Base-by-base conservation (phyloP, 1,140 invertebrate species). In the Tetramorium alpestre region DNA sequence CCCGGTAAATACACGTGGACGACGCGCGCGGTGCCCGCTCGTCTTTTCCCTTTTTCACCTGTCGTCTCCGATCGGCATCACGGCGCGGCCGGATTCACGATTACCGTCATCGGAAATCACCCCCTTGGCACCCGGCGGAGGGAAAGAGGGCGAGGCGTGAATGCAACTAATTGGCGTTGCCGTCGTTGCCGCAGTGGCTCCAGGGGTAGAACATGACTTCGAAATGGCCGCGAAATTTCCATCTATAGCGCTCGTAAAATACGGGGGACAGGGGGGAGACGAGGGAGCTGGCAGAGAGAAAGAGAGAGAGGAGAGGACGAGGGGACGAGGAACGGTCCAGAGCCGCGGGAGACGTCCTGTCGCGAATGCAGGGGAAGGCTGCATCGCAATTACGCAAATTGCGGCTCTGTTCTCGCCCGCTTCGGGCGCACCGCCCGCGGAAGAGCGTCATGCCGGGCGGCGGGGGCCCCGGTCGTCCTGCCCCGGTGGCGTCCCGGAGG, bases 331-430 rank as follows among this genome's bases (percentile, higher is more conserved):
- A 3, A 38, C 3, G 65, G 88, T 25, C 47, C 38, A 67, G 81
- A 72, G 86, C 78, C 89, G 89, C 78, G 60, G 78, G 56, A 89
- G 86, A 88, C 65, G 87, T 91, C 91, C 90, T 65, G 69, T 75
- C 86, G 78, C 73, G 41, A 25, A 73, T 51, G 41, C 28, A 28
- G 58, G 62, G 69, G 70, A 81, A 88, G 81, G 77, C 69, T 80
- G 91, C 88, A 94, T 93, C 92, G 92, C 91, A 94, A 94, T 94
- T 94, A 94, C 94, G 94, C 93, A 94, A 94, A 94, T 94, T 94
- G 93, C 93, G 92, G 93, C 92, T 94, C 93, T 92, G 94, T 94
- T 94, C 93, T 94, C 93, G 94, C 94, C 93, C 93, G 91, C 92
- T 93, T 85, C 80, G 88, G 89, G 92, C 91, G 92, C 86, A 51